phyloP scores from a whole-genome alignment of 2,888 invertebrate species.

The Bruchidius siliquastri region DNA sequence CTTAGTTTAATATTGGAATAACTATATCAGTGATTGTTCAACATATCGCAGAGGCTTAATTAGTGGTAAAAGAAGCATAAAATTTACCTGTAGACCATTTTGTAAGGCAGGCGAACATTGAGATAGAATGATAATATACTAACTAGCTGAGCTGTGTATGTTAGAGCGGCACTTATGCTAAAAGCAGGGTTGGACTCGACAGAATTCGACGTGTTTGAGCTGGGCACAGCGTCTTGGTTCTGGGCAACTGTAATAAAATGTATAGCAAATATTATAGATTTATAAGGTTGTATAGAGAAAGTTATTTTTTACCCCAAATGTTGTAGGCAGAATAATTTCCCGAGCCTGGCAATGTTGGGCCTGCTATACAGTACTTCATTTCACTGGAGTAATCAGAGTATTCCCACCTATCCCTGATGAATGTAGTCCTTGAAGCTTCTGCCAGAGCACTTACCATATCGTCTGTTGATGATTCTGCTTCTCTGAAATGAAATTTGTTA shows the following conservation, averaged over 20 bases:
- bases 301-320: conserved; percentile 61
- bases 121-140: conserved; percentile 78
- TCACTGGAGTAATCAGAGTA: conserved; percentile 66
- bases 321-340: conserved; percentile 78
- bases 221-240: conserved; percentile 51
- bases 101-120: conserved; percentile 75
- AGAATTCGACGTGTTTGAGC: conserved; percentile 51
- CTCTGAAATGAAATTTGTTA: conserved; percentile 16
- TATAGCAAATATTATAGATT: conserved; percentile 4
- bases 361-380: conserved; percentile 70
- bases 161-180: conserved; percentile 74
- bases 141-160: conserved; percentile 80
- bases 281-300: background rate
- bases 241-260: conserved; percentile 49
- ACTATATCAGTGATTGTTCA: no score
- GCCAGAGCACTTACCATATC: conserved; percentile 48
- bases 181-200: conserved; percentile 65
- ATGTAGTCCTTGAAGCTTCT: conserved; percentile 73
- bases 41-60: no score
- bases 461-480: conserved; percentile 28
- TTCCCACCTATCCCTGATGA: conserved; percentile 78
- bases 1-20: no score
- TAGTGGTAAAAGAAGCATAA: no score
- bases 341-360: conserved; percentile 77
- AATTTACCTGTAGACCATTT: conserved; percentile 63